A percentile compares a stretch with the other conserved stretches of the same genome.
Evolutionary conservation across 2,888 invertebrate genomes (phyloP).

Genomic region (Lampropteryx suffumata): DNA sequence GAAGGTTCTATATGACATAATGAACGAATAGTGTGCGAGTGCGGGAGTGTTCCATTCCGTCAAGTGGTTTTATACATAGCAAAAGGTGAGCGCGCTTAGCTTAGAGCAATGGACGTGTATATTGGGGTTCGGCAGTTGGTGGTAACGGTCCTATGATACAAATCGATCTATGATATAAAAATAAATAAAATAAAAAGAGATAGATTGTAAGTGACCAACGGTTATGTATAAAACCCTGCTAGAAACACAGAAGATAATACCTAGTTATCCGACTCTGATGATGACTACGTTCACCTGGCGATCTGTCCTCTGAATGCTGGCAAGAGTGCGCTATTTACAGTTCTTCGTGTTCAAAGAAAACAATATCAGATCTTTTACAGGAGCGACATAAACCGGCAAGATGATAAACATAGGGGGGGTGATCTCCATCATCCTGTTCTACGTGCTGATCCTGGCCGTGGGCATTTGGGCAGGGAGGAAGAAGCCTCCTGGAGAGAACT

Average conservation of each 20-base stretch:
- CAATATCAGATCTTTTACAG: neutral
- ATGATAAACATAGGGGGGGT: constrained; percentile 97
- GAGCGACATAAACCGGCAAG: constrained; percentile 55
- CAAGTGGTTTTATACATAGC: constrained; percentile 16
- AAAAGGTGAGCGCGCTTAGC: constrained; percentile 36
- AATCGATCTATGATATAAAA: too few species aligned
- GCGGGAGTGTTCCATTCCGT: constrained; percentile 15
- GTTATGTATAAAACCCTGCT: too few species aligned
- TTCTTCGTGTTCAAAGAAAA: neutral
- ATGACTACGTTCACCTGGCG: too few species aligned
- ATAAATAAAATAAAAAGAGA: too few species aligned
- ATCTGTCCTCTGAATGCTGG: too few species aligned
- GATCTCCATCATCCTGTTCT: constrained; percentile 97
- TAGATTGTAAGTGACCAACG: too few species aligned
- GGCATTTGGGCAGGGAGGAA: constrained; percentile 99
- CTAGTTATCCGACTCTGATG: neutral
- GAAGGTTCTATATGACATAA: constrained; percentile 44
- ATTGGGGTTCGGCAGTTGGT: too few species aligned
- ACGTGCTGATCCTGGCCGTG: constrained; percentile 96
- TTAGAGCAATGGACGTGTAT: neutral
- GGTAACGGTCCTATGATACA: too few species aligned
- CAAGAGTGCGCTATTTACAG: too few species aligned
- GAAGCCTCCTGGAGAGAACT: constrained; percentile 93
- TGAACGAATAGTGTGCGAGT: constrained; percentile 34
- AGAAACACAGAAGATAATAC: too few species aligned